Evolutionary conservation across 92 coral and sea anemone genomes (phyloP).

Genomic region (Zoanthus sociatus): DNA sequence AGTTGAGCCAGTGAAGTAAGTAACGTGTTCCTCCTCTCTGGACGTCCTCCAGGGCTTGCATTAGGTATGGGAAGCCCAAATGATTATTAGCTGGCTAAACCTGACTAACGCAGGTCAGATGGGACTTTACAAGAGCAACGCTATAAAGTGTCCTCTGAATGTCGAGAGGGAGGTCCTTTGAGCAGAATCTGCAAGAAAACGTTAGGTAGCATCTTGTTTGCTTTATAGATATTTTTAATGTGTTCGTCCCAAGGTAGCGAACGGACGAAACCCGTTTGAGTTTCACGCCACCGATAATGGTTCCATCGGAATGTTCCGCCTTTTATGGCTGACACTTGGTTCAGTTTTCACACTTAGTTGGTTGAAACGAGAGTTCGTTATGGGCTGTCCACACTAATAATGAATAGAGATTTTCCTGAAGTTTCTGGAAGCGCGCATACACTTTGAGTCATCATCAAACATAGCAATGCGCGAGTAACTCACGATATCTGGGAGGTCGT

Average conservation of each 20-base stretch:
- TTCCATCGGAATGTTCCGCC: background rate
- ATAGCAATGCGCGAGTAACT: constrained; percentile 35
- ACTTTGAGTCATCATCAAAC: constrained; percentile 51
- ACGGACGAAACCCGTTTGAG: too few species aligned
- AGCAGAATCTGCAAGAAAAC: too few species aligned
- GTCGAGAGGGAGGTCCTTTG: background rate
- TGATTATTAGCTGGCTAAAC: too few species aligned
- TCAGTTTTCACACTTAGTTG: constrained; percentile 36
- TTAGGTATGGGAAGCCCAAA: too few species aligned
- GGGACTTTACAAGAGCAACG: too few species aligned
- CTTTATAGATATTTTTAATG: background rate
- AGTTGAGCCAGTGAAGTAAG: too few species aligned
- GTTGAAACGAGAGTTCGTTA: constrained; percentile 38
- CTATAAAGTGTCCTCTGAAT: too few species aligned
- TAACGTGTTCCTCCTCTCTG: too few species aligned
- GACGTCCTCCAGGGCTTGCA: too few species aligned
- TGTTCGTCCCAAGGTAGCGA: background rate
- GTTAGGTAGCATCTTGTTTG: too few species aligned
- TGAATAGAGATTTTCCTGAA: constrained; percentile 38
- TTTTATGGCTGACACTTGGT: background rate
- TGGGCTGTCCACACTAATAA: constrained; percentile 38
- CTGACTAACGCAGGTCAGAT: too few species aligned
- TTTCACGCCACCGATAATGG: too few species aligned
- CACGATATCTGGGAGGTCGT: constrained; percentile 9
- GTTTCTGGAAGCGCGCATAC: background rate